phyloP scores from a whole-genome alignment of 1,140 invertebrate genomes.

The Tetramorium alpestre region DNA sequence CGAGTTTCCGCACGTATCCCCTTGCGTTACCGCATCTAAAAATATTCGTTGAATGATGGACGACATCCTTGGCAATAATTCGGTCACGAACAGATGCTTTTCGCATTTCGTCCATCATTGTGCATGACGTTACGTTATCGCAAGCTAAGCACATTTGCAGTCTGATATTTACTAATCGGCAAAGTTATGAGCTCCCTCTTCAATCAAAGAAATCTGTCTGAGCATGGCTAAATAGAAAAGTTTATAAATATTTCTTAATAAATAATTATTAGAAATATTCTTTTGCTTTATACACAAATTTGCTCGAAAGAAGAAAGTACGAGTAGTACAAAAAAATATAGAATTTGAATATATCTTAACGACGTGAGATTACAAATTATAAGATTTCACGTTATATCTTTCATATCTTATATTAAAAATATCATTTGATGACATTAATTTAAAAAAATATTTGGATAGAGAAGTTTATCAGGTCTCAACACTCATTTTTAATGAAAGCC shows the following conservation, averaged over 20 bases:
- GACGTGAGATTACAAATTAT: background rate
- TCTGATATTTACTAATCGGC: constrained; percentile 12
- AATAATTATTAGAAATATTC: background rate
- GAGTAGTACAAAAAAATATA: background rate
- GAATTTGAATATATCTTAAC: constrained; percentile 2
- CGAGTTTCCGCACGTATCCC: constrained; percentile 73
- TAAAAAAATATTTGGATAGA: background rate
- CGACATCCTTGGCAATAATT: constrained; percentile 61
- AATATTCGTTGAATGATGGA: constrained; percentile 59
- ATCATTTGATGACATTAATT: constrained; percentile 80
- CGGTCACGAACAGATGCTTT: constrained; percentile 53
- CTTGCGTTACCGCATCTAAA: constrained; percentile 38
- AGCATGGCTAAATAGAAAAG: no score
- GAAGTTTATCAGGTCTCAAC: background rate
- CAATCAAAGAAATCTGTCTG: background rate
- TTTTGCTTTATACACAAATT: background rate
- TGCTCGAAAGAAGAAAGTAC: background rate
- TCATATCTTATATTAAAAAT: constrained; percentile 72
- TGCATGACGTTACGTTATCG: constrained; percentile 35
- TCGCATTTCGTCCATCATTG: constrained; percentile 32
- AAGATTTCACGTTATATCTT: constrained; percentile 58
- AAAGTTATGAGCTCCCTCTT: background rate
- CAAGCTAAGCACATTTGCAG: background rate
- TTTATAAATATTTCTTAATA: constrained; percentile 1
- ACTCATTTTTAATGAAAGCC: background rate